These are phyloP conservation scores for Holothuria leucospilota DNA, from an alignment of 53 echinoderm and acorn worm species.

Conservation along the genomic window DNA sequence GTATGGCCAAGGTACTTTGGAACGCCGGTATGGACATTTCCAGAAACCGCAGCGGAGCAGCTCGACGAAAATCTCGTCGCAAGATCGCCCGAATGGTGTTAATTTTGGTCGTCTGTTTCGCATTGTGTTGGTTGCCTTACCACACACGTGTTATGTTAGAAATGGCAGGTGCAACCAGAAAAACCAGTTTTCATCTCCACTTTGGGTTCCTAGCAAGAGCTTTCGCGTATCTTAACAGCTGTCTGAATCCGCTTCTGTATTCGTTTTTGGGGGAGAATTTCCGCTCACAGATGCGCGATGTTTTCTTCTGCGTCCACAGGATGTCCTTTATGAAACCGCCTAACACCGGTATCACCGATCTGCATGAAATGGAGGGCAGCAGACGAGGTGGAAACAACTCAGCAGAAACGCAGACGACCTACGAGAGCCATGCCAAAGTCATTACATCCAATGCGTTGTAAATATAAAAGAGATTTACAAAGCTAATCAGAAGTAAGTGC, in stretches of 20 bases:
- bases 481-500: no score
- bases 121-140: conserved; percentile 88
- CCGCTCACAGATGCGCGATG: conserved; percentile 67
- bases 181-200: conserved; percentile 54
- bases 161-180: conserved; percentile 29
- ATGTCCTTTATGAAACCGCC: neutral
- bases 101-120: conserved; percentile 81
- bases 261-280: conserved; percentile 96
- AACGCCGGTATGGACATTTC: conserved; percentile 73
- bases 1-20: conserved; percentile 85
- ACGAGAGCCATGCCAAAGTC: conserved; percentile 16
- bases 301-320: conserved; percentile 53
- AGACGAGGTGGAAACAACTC: conserved; percentile 37
- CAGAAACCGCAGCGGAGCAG: conserved; percentile 65
- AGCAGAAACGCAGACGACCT: conserved; percentile 34
- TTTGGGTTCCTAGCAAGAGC: conserved; percentile 59
- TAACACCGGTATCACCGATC: neutral
- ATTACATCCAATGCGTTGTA: conserved; percentile 24
- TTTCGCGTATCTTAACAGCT: conserved; percentile 84
- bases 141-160: conserved; percentile 60
- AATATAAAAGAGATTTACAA: neutral
- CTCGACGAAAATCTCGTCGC: conserved; percentile 74
- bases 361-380: conserved; percentile 37
- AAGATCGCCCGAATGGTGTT: conserved; percentile 94
- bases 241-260: conserved; percentile 92